Conservation (phyloP, 2,888 invertebrate genomes). For the Drosophila stalkeri region DNA sequence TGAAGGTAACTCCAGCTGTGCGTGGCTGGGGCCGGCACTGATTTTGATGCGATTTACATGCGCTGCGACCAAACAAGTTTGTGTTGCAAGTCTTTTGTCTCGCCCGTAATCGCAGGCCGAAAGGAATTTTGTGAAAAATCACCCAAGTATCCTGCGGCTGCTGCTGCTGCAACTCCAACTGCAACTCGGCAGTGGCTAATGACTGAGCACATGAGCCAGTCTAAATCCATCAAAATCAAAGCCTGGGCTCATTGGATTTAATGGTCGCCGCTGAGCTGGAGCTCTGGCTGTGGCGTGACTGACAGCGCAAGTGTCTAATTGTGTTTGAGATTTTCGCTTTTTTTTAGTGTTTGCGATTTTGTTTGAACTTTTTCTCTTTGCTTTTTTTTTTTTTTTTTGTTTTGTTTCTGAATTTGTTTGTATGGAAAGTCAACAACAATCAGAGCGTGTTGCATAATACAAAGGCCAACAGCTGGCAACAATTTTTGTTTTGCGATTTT, state of each 20-base stretch:
- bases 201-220: conserved; percentile 47
- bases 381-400: conserved; percentile 10
- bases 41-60: conserved; percentile 68
- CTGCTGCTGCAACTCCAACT: conserved; percentile 5
- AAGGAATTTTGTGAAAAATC: conserved; percentile 64
- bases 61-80: conserved; percentile 53
- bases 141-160: conserved; percentile 67
- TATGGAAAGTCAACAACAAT: conserved; percentile 66
- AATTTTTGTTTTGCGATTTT: conserved; percentile 69
- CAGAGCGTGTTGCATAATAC: conserved; percentile 80
- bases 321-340: conserved; percentile 57
- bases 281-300: conserved; percentile 63
- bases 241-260: conserved; percentile 44
- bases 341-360: conserved; percentile 30
- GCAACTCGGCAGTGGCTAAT: conserved; percentile 36
- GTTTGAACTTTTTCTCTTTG: conserved; percentile 30
- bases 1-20: conserved; percentile 65
- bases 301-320: conserved; percentile 76
- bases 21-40: conserved; percentile 36
- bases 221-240: conserved; percentile 69
- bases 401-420: conserved; percentile 28
- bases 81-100: conserved; percentile 67
- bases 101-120: conserved; percentile 33
- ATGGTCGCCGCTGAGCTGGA: conserved; percentile 25
- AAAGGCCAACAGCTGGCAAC: conserved; percentile 65